Evolutionary conservation across 2,888 invertebrate genomes (phyloP).

Genomic region (Ophraella communa): DNA sequence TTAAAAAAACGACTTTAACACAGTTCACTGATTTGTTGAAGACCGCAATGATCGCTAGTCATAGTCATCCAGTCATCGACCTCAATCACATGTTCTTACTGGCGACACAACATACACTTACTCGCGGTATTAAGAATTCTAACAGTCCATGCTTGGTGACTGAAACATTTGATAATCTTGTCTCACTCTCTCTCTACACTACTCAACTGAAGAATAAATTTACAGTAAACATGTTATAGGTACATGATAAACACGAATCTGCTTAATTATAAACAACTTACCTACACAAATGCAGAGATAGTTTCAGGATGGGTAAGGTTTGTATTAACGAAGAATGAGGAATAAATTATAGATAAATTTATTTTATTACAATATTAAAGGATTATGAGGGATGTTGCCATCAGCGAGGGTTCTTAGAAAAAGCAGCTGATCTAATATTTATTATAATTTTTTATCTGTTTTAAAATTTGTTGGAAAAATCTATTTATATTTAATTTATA

Average conservation of each 20-base stretch:
- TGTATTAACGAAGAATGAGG: too few relatives aligned
- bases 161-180: not conserved
- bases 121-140: constrained; percentile 13
- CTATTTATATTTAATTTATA: too few relatives aligned
- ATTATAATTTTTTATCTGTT: too few relatives aligned
- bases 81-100: constrained; percentile 6
- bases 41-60: constrained; percentile 1
- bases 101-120: constrained; percentile 1
- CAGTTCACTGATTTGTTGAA: not conserved
- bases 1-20: not conserved
- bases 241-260: constrained; percentile 56
- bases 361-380: not conserved
- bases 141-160: constrained; percentile 17
- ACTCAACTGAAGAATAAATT: constrained; percentile 54
- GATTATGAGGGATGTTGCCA: not conserved
- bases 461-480: too few relatives aligned
- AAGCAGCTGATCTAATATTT: too few relatives aligned
- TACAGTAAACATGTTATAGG: constrained; percentile 57
- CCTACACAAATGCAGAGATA: constrained; percentile 41
- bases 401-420: too few relatives aligned
- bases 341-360: not conserved
- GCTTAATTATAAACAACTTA: constrained; percentile 57
- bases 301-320: not conserved
- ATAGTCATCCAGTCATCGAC: constrained; percentile 23
- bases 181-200: constrained; percentile 22